A percentile compares a stretch with the other conserved stretches of the same genome.
phyloP scores from a whole-genome alignment of 1,140 invertebrate species.

The Trypoxylus dichotomus region DNA sequence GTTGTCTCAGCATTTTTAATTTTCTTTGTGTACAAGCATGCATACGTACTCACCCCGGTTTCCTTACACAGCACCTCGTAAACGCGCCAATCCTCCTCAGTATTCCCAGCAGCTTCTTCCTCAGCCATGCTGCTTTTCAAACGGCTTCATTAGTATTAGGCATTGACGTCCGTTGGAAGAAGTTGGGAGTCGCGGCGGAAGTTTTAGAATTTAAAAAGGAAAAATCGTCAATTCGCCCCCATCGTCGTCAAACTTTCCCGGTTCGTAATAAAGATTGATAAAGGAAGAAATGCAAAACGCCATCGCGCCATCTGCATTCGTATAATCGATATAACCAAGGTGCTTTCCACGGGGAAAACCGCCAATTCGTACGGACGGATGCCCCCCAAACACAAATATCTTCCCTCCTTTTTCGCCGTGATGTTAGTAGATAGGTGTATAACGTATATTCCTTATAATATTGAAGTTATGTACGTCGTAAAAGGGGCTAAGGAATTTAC shows the following conservation, averaged over 20 bases:
- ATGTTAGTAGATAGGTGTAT: neutral
- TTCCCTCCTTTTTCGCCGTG: neutral
- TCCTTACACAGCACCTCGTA: slow-evolving; percentile 65
- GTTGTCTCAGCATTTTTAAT: too few relatives aligned
- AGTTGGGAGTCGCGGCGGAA: neutral
- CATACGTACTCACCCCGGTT: slow-evolving; percentile 54
- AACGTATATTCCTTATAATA: neutral
- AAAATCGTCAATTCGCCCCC: neutral
- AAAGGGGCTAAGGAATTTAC: neutral
- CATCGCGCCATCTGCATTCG: slow-evolving; percentile 38
- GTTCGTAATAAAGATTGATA: neutral
- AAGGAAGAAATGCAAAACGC: slow-evolving; percentile 1
- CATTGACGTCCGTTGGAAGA: neutral
- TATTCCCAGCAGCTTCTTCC: slow-evolving; percentile 50
- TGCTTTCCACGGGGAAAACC: neutral
- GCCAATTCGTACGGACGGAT: neutral
- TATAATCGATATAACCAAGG: slow-evolving; percentile 44
- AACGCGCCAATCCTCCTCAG: slow-evolving; percentile 67
- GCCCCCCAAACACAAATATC: neutral
- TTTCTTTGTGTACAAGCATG: too few relatives aligned
- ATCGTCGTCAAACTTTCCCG: neutral
- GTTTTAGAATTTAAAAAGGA: neutral
- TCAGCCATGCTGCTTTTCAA: slow-evolving; percentile 15
- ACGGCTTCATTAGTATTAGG: slow-evolving; percentile 3
- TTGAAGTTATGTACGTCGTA: neutral